Evolutionary conservation across 2,888 invertebrate genomes (phyloP), one percentile per base, ranked within the genome.

Genomic region (Scaptomyza flava): DNA sequence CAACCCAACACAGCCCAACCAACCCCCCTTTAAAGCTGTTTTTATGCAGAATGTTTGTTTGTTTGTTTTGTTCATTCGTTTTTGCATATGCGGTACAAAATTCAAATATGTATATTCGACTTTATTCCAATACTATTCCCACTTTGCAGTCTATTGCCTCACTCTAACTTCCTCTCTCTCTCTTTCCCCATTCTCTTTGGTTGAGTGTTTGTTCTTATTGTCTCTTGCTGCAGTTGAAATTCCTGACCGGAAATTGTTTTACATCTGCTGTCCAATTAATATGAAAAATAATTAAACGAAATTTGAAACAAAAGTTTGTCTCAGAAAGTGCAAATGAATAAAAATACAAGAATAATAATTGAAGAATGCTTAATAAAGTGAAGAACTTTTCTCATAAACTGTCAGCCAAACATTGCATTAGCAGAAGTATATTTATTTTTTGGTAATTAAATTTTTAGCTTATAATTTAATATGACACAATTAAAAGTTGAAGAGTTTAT

Each of bases 161-260:
- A 9, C 17, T 46, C 30, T 8, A 2, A 5, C 17, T 48, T 4
- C 7, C 5, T 31, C 17, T 3, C 36, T 12, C 43, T 30, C 14
- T 5, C 23, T 17, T 1, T 12, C 17, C 8, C 23, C 8, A 17
- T 5, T 17, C 38, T 23, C 51, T 47, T 64, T 17, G 17, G 46
- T 61, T 27, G 27, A 27, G 5, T 27, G 27, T 6, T 27, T 27
- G 27, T 27, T 27, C 27, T 27, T 63, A 46, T 69, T 72, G 62
- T 52, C 72, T 62, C 31, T 61, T 67, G 66, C 71, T 83, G 68
- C 72, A 78, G 48, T 65, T 72, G 66, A 72, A 84, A 77, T 77
- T 81, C 71, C 77, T 85, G 84, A 87, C 87, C 87, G 84, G 84
- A 84, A 84, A 84, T 87, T 84, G 87, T 76, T 84, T 85, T 80